phyloP scores from a whole-genome alignment of 92 coral and sea anemone genomes.

The Hydrozoanthus gracilis region DNA sequence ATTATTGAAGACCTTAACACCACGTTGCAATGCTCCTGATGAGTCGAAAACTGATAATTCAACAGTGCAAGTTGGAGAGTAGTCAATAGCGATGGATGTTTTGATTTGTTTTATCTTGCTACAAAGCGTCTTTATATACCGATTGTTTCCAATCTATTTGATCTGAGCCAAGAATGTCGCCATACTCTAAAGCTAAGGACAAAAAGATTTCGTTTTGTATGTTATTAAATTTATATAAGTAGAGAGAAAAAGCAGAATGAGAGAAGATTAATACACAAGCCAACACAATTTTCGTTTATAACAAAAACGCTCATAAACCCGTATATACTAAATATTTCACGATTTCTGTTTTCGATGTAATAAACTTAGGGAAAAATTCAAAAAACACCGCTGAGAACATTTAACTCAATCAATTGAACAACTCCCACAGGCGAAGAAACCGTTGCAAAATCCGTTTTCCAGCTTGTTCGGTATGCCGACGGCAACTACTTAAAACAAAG shows the following conservation, averaged over 20 bases:
- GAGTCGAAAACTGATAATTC: background rate
- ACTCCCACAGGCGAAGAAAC: background rate
- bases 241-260: too few species aligned
- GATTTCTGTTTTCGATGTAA: constrained; percentile 10
- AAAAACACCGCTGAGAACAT: constrained; percentile 1
- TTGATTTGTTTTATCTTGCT: background rate
- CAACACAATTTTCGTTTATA: background rate
- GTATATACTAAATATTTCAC: constrained; percentile 15
- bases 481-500: background rate
- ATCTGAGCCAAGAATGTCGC: too few species aligned
- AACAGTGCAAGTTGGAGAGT: background rate
- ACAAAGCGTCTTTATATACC: too few species aligned
- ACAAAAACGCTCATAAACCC: background rate
- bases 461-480: background rate
- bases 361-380: background rate
- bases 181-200: too few species aligned
- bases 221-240: too few species aligned
- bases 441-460: background rate
- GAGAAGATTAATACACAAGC: background rate
- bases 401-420: constrained; percentile 27
- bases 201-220: too few species aligned
- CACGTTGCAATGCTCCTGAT: background rate
- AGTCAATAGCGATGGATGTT: background rate
- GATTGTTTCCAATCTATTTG: too few species aligned
- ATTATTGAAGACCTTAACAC: background rate